Base-by-base conservation (phyloP, 2,113 vertebrate genomes). In the Bufo gargarizans region DNA sequence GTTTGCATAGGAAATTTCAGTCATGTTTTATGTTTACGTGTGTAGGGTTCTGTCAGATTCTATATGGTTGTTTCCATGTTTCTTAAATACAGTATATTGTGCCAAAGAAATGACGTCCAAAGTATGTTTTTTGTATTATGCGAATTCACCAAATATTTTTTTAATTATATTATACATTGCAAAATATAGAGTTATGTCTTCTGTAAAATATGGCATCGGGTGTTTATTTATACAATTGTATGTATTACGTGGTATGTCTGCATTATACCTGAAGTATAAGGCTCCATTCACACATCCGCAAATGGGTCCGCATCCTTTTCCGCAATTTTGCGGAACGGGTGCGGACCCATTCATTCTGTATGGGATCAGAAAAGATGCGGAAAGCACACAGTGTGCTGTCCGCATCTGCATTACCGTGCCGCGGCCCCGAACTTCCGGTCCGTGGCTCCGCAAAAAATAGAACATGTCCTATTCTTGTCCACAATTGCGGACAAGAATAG, bases 21-120 rank as follows among this genome's bases (percentile, higher is more conserved):
- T 33, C 33, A 33, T 33, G 1, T 33, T 33, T 33, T 12, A 71
- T 33, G 33, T 17, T 55, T 53, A 77, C 20, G 33, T n/a, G 3
- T 77, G 49, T 53, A 55, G 53, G n/a, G 5, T 10, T 80, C 13
- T 3, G 6, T 80, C 12, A 58, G 6, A 33, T 58, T 58, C 22
- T 80, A 58, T 58, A 43, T 58, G 14, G 53, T 55, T 16, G 12
- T 16, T 59, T 80, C 13, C n/a, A 16, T 71, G 43, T 80, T 33
- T 79, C 20, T 33, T 79, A 56, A 88, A 49, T 50, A 49, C 72
- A 76, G 72, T 82, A 63, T 76, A 49, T 22, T 84, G 80, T 84
- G 67, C 81, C 81, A 88, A 88, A 88, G 87, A 88, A 84, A 20
- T 63, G 0, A 83, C 67, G 80, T 88, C 81, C 81, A 84, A 88